Conservation (phyloP, 53 echinoderm and acorn worm species). For the Temnopleurus reevesii region DNA sequence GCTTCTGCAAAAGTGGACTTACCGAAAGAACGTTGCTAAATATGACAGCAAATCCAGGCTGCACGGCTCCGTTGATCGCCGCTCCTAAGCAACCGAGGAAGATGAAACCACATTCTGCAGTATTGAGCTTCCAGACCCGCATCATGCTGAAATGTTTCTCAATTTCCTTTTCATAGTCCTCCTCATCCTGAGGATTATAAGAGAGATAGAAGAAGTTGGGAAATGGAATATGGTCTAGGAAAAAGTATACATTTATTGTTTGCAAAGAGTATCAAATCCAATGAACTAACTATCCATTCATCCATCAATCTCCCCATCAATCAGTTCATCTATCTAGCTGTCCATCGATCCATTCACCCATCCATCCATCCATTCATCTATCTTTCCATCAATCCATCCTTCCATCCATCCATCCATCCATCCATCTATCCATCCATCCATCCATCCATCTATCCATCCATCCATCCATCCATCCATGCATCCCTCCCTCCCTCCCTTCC, state of each 20-base stretch:
- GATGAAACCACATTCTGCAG: slow-evolving; percentile 76
- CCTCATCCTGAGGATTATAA: slow-evolving; percentile 30
- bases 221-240: neutral
- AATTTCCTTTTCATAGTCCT: slow-evolving; percentile 51
- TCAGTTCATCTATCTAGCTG: too few relatives aligned
- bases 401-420: neutral
- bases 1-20: too few relatives aligned
- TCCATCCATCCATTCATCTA: neutral
- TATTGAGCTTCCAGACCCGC: slow-evolving; percentile 77
- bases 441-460: neutral
- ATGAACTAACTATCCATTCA: neutral
- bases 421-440: neutral
- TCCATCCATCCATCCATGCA: neutral
- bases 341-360: neutral
- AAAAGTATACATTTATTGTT: neutral
- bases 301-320: neutral
- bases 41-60: slow-evolving; percentile 90
- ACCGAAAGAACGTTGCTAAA: slow-evolving; percentile 86
- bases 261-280: neutral
- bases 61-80: slow-evolving; percentile 83
- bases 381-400: neutral
- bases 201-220: neutral
- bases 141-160: slow-evolving; percentile 68
- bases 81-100: slow-evolving; percentile 78
- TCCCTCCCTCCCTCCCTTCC: too few relatives aligned